Evolutionary conservation across 2,888 invertebrate genomes (phyloP).

Genomic region (Leucophenga montana): DNA sequence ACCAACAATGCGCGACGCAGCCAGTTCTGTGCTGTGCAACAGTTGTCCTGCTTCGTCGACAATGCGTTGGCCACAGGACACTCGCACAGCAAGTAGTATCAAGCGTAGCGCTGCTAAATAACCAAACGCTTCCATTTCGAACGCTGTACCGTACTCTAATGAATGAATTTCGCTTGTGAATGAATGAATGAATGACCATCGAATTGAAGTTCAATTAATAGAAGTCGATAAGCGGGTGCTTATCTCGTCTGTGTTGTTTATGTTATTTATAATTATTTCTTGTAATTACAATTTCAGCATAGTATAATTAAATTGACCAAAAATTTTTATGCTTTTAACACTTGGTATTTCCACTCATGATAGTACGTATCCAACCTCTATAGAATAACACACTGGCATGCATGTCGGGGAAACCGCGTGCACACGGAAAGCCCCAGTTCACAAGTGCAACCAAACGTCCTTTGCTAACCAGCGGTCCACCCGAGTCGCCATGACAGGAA

Average conservation of each 20-base stretch:
- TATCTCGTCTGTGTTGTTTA: no score
- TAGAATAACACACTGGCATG: slow-evolving; percentile 52
- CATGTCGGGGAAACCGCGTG: slow-evolving; percentile 55
- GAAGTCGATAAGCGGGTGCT: not conserved
- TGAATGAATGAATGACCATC: no score
- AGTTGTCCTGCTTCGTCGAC: no score
- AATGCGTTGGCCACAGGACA: not conserved
- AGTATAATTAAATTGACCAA: no score
- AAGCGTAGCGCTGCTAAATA: not conserved
- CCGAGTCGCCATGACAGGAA: slow-evolving; percentile 58
- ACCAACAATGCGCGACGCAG: slow-evolving; percentile 50
- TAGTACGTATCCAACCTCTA: slow-evolving; percentile 47
- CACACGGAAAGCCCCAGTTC: slow-evolving; percentile 61
- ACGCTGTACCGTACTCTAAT: slow-evolving; percentile 28
- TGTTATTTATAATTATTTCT: no score
- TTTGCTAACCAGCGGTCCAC: slow-evolving; percentile 51
- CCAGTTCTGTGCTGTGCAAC: no score
- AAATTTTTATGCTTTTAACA: slow-evolving; percentile 13
- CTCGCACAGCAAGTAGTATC: no score
- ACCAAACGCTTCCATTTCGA: slow-evolving; percentile 44
- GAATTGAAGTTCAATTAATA: not conserved
- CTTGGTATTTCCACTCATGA: slow-evolving; percentile 38
- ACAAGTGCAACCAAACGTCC: slow-evolving; percentile 51
- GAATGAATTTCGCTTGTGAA: slow-evolving; percentile 32
- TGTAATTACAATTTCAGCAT: no score